Conservation (phyloP, 2,797 vertebrate genomes). For the Pogoniulus pusillus region DNA sequence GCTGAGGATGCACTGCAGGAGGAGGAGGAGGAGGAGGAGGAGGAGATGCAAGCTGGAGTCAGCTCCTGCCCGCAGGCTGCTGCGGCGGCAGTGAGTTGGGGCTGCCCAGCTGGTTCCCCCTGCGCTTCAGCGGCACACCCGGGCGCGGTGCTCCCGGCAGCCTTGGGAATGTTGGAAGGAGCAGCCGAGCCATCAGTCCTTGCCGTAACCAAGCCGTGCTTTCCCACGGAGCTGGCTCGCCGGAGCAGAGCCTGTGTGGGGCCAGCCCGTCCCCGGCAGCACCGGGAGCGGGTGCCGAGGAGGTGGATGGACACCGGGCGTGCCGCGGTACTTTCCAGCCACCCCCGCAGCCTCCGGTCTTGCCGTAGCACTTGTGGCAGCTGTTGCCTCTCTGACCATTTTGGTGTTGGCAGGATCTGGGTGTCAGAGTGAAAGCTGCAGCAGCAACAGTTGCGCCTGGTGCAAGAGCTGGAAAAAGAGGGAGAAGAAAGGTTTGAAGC, state of each 20-base stretch:
- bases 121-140: neutral
- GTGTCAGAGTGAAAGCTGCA: conserved; percentile 53
- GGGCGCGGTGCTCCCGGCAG: accelerated
- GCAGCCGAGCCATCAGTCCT: neutral
- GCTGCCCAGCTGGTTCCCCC: neutral
- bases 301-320: neutral
- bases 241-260: accelerated
- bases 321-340: neutral
- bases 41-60: conserved; percentile 64
- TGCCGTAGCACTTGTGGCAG: neutral
- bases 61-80: neutral
- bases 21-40: conserved; percentile 65
- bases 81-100: accelerated
- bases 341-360: neutral
- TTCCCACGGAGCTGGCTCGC: accelerated
- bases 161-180: neutral
- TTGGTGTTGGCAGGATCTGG: conserved; percentile 30
- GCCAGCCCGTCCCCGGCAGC: accelerated
- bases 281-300: accelerated
- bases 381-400: neutral
- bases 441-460: conserved; percentile 50
- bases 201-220: accelerated
- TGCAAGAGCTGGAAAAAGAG: conserved; percentile 34
- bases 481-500: conserved; percentile 17
- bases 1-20: conserved; percentile 14